Evolutionary conservation across 2,888 invertebrate species (phyloP).

Genomic region (Apotomis betuletana): DNA sequence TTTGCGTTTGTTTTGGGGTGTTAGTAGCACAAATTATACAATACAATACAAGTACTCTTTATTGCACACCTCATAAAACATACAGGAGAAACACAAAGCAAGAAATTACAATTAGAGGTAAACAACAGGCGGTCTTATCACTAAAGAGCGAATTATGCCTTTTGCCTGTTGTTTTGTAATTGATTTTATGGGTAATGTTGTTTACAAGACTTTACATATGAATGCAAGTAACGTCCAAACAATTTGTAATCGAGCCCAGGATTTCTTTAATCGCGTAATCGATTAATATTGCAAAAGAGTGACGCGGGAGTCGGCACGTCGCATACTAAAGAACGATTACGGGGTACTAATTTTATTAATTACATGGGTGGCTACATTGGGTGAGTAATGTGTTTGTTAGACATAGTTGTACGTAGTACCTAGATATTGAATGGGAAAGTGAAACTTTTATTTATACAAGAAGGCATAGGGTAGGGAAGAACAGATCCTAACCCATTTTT

Average conservation of each 20-base stretch:
- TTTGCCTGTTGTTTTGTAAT: too few species aligned
- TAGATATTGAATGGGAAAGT: not conserved
- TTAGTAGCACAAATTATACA: too few species aligned
- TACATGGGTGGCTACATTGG: conserved; percentile 28
- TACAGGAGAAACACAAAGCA: too few species aligned
- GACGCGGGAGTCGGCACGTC: conserved; percentile 16
- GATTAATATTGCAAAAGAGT: conserved; percentile 24
- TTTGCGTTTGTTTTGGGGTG: too few species aligned
- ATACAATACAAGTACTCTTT: too few species aligned
- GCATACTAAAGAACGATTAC: conserved; percentile 36
- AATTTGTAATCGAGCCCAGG: conserved; percentile 13
- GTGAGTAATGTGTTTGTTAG: conserved; percentile 9
- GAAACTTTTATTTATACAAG: not conserved
- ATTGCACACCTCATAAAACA: too few species aligned
- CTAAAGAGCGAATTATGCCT: too few species aligned
- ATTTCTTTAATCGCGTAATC: conserved; percentile 27
- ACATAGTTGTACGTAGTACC: not conserved
- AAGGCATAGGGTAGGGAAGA: too few species aligned
- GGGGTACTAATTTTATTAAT: conserved; percentile 27
- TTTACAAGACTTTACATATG: not conserved
- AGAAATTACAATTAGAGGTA: too few species aligned
- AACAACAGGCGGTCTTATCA: too few species aligned
- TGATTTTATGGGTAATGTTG: too few species aligned
- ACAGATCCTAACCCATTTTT: too few species aligned
- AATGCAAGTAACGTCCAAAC: not conserved